Evolutionary conservation across 2,113 vertebrate species (phyloP), one percentile per base, ranked within the genome.

Genomic region (Labeo catla): DNA sequence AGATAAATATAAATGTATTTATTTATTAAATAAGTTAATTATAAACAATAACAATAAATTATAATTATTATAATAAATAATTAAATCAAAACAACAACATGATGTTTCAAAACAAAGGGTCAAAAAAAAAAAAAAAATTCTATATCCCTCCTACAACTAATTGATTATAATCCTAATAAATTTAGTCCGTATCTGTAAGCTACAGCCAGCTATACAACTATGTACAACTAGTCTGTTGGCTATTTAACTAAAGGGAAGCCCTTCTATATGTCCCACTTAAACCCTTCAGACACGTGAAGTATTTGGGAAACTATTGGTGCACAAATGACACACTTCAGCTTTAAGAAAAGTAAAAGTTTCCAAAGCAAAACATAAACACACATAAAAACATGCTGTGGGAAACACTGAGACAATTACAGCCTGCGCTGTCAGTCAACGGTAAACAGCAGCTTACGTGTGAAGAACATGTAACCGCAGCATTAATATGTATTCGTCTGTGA

Each of bases 401-500:
- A 74, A 74, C 21, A 7, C 66, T 9, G 16, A 70, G 72, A 47
- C 72, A 74, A 74, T 47, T 47, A 47, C 43, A 74, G 21, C n/a
- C 72, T 49, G 72, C 72, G n/a, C 10, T 74, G 45, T 74, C 72
- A 74, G 21, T 23, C 43, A n/a, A 23, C 45, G 6, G 68, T 23
- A 74, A 74, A 74, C 72, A 23, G 68, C 8, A 19, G 9, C 10
- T 21, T 45, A 72, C 68, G 5, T 74, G 72, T 13, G 45, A 74
- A 49, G 72, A 45, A 72, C 68, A 43, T 43, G 4, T 16, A 16
- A 43, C 72, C 10, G 6, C 72, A 23, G 21, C 43, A 49, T 74
- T 74, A 74, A 74, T 74, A n/a, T 23, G 72, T 47, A 73, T 47
- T 73, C 21, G 43, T 23, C 43, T 73, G 70, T 23, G 45, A 74